These are phyloP conservation scores for Synaphobranchus kaupii DNA, from an alignment of 2,797 vertebrate species.

Conservation along the genomic window DNA sequence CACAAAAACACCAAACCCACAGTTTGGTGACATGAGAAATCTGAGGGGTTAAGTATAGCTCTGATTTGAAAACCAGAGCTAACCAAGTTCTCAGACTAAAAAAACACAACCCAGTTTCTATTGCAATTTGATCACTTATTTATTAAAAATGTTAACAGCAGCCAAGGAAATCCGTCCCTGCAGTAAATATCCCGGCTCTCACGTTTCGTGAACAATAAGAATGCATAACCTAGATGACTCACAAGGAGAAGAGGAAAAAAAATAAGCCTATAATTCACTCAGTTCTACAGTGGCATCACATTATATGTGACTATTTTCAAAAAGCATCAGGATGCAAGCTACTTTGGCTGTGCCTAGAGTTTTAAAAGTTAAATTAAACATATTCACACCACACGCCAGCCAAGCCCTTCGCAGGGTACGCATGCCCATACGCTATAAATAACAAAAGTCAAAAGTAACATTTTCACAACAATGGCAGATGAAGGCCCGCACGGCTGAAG, in stretches of 20 bases:
- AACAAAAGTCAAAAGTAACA: background rate
- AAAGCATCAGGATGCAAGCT: background rate
- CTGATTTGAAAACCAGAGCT: background rate
- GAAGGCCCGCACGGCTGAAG: background rate
- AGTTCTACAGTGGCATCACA: background rate
- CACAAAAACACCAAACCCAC: background rate
- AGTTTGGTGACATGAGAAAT: background rate
- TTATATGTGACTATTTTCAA: background rate
- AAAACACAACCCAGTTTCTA: background rate
- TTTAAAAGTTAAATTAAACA: background rate
- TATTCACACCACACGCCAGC: background rate
- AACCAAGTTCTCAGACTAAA: background rate
- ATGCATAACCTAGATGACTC: background rate
- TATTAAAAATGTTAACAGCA: background rate
- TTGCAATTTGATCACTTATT: background rate
- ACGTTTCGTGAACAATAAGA: background rate
- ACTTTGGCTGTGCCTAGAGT: background rate
- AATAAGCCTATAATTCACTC: background rate
- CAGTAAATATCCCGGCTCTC: background rate
- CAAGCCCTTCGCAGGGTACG: background rate
- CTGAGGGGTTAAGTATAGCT: background rate
- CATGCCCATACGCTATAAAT: background rate
- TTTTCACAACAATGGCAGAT: background rate
- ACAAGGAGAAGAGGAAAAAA: background rate
- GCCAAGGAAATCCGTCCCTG: background rate